Percentiles rank a stretch among this genome's conserved stretches.
Evolutionary conservation across 2,888 invertebrate genomes (phyloP).

Genomic region (Pheosia gnoma): DNA sequence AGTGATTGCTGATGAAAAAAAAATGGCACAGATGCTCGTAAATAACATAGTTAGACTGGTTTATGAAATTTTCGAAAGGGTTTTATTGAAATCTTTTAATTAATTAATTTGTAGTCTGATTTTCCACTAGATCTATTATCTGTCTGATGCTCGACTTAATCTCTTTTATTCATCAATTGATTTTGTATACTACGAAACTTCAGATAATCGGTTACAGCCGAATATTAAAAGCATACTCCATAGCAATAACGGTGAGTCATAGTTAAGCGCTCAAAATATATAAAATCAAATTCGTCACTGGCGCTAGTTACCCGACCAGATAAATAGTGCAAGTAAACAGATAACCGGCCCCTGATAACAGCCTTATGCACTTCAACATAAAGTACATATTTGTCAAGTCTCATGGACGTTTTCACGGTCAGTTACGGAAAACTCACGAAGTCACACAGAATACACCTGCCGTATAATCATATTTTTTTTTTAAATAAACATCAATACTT

Average conservation of each 20-base stretch:
- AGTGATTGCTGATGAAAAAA: background rate
- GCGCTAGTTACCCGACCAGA: slow-evolving; percentile 22
- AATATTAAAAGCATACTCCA: background rate
- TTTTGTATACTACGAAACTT: too few relatives aligned
- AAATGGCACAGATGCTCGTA: background rate
- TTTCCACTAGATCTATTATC: too few relatives aligned
- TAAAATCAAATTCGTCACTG: slow-evolving; percentile 31
- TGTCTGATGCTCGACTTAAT: too few relatives aligned
- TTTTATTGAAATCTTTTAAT: too few relatives aligned
- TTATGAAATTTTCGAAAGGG: too few relatives aligned
- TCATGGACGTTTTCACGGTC: slow-evolving; percentile 12
- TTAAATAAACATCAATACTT: too few relatives aligned
- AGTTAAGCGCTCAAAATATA: slow-evolving; percentile 31
- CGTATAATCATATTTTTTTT: slow-evolving; percentile 24
- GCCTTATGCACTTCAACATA: slow-evolving; percentile 13
- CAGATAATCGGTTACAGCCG: too few relatives aligned
- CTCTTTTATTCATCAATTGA: too few relatives aligned
- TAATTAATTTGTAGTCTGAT: too few relatives aligned
- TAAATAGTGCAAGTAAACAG: slow-evolving; percentile 19
- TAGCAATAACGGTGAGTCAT: slow-evolving; percentile 24
- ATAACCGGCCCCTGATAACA: slow-evolving; percentile 18
- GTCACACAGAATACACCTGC: slow-evolving; percentile 26
- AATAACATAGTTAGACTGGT: too few relatives aligned
- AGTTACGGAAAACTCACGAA: slow-evolving; percentile 17
- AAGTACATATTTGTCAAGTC: slow-evolving; percentile 14